Evolutionary conservation across 2,888 invertebrate genomes (phyloP).

Genomic region (Polylopha cassiicola): DNA sequence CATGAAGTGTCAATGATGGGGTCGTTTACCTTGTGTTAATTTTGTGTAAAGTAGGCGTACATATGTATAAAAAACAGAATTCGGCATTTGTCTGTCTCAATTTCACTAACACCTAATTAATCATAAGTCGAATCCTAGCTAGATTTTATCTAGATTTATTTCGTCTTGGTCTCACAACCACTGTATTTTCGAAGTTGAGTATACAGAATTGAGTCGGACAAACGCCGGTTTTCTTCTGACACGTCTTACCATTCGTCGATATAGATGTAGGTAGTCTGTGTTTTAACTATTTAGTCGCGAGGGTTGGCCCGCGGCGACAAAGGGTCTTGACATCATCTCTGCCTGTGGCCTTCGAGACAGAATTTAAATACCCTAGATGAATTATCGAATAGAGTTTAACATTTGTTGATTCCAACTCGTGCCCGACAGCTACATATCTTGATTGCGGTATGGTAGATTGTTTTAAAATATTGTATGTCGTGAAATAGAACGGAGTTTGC

Average conservation of each 20-base stretch:
- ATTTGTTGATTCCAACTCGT: constrained; percentile 24
- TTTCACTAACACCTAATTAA: too few relatives aligned
- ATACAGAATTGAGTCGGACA: background rate
- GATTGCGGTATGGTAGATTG: constrained; percentile 2
- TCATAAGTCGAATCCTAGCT: too few relatives aligned
- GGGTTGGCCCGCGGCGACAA: constrained; percentile 19
- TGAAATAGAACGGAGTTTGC: constrained; percentile 2
- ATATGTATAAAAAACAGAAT: too few relatives aligned
- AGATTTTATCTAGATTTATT: too few relatives aligned
- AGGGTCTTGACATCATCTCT: constrained; percentile 23
- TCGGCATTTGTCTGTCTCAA: too few relatives aligned
- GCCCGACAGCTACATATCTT: constrained; percentile 22
- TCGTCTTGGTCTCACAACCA: too few relatives aligned
- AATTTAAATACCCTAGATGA: constrained; percentile 31
- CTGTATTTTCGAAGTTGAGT: too few relatives aligned
- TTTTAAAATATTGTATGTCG: constrained; percentile 3
- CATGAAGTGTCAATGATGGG: too few relatives aligned
- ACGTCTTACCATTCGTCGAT: background rate
- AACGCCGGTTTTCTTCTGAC: background rate
- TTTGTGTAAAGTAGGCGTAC: too few relatives aligned
- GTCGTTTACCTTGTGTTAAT: too few relatives aligned
- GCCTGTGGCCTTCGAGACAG: constrained; percentile 36
- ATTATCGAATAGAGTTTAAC: constrained; percentile 26
- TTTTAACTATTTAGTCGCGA: constrained; percentile 21
- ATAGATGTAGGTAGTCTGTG: constrained; percentile 19